Evolutionary conservation across 2,888 invertebrate species (phyloP).

Genomic region (Copidosoma aretas): DNA sequence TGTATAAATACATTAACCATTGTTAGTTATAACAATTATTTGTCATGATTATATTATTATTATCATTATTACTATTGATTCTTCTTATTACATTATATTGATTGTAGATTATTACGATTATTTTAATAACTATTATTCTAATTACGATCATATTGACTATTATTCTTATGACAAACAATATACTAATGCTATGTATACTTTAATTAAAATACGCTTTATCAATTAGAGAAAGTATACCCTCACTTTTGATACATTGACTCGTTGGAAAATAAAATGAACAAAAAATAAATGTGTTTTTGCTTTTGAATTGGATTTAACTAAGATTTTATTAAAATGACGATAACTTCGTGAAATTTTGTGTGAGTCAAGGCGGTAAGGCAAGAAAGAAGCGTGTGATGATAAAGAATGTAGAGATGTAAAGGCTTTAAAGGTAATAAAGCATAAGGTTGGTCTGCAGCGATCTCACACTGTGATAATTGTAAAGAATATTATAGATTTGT

Average conservation of each 20-base stretch:
- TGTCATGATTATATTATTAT: constrained; percentile 34
- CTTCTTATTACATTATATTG: constrained; percentile 36
- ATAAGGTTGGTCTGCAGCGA: constrained; percentile 56
- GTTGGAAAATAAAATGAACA: constrained; percentile 25
- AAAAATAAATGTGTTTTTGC: constrained; percentile 43
- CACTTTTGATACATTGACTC: constrained; percentile 55
- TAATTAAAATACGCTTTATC: constrained; percentile 55
- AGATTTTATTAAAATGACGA: constrained; percentile 47
- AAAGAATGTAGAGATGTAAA: constrained; percentile 29
- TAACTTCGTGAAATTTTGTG: not conserved
- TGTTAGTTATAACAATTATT: constrained; percentile 53
- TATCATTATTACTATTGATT: constrained; percentile 32
- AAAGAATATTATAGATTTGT: constrained; percentile 60
- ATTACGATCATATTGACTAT: constrained; percentile 34
- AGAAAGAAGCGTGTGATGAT: constrained; percentile 23
- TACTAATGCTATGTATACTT: constrained; percentile 57
- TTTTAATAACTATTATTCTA: constrained; percentile 40
- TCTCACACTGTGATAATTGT: constrained; percentile 62
- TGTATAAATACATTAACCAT: constrained; percentile 54
- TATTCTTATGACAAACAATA: constrained; percentile 49
- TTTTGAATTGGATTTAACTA: constrained; percentile 59
- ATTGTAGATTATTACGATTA: constrained; percentile 46
- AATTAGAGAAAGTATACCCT: constrained; percentile 58
- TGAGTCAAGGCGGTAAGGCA: constrained; percentile 31
- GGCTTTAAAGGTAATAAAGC: constrained; percentile 34